phyloP scores from a whole-genome alignment of 92 coral and sea anemone species.

The Palythoa grandiflora region DNA sequence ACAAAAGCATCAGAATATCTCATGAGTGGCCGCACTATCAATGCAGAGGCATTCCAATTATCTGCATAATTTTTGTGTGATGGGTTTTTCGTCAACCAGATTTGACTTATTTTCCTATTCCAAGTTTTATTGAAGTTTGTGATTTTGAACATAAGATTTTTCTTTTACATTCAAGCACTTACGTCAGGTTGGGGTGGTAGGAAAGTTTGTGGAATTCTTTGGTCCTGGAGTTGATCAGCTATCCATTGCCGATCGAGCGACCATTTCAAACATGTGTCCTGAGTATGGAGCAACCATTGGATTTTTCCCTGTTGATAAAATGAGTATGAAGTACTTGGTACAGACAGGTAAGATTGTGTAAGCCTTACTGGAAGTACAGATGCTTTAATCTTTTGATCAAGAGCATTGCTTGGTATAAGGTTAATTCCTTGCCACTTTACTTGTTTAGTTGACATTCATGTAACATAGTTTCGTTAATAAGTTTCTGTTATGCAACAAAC shows the following conservation, averaged over 20 bases:
- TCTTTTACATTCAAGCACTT: constrained; percentile 68
- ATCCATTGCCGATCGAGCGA: constrained; percentile 98
- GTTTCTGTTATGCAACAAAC: no score
- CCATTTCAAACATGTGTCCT: constrained; percentile 99
- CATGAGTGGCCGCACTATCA: no score
- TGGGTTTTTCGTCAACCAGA: background rate
- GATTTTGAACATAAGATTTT: background rate
- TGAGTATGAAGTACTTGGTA: constrained; percentile 84
- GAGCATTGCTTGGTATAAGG: no score
- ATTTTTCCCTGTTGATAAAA: constrained; percentile 93
- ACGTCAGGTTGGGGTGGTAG: constrained; percentile 95
- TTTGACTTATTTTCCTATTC: background rate
- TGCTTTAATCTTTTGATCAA: background rate
- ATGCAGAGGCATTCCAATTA: no score
- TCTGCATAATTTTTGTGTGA: background rate
- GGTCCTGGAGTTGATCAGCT: constrained; percentile 94
- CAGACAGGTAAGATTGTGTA: constrained; percentile 79
- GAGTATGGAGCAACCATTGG: constrained; percentile 99
- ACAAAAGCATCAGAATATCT: no score
- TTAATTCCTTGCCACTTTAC: no score
- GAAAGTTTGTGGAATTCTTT: constrained; percentile 99
- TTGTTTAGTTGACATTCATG: no score
- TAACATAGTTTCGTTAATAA: no score
- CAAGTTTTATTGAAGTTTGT: background rate
- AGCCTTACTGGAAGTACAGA: background rate